Conservation (phyloP, 2,113 vertebrate genomes). For the Phyllostomus discolor region DNA sequence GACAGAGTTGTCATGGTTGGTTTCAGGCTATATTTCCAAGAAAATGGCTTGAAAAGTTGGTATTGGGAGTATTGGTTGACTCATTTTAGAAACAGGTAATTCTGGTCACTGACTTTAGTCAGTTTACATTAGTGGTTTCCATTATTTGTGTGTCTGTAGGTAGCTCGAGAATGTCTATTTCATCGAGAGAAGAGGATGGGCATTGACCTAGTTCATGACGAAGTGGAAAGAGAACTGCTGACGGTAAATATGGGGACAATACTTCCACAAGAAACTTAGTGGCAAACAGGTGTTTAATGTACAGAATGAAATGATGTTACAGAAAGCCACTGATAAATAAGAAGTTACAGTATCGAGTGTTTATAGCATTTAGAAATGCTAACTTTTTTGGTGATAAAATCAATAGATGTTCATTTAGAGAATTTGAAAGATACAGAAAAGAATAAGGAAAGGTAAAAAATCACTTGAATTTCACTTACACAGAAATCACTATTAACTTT, state of each 20-base stretch:
- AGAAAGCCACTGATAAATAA: neutral
- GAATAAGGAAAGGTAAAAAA: neutral
- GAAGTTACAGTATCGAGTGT: neutral
- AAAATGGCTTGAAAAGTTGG: neutral
- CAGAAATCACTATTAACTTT: neutral
- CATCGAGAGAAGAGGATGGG: constrained; percentile 95
- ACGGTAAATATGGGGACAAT: constrained; percentile 78
- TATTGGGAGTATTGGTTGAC: neutral
- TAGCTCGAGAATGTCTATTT: constrained; percentile 93
- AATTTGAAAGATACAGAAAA: constrained; percentile 19
- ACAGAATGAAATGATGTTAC: neutral
- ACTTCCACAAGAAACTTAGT: neutral
- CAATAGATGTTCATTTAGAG: neutral
- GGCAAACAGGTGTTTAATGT: neutral
- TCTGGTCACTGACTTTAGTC: neutral
- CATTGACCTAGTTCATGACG: constrained; percentile 92
- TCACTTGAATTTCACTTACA: neutral
- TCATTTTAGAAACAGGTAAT: neutral
- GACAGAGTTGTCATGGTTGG: neutral
- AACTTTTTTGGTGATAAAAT: neutral
- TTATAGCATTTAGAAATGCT: neutral
- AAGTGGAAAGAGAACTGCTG: constrained; percentile 89
- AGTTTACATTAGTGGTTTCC: neutral
- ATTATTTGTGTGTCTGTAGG: constrained; percentile 75
- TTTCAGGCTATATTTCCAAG: neutral